These are phyloP conservation scores for Leptestheria dahalacensis DNA, from an alignment of 1,140 invertebrate genomes.

Conservation along the genomic window DNA sequence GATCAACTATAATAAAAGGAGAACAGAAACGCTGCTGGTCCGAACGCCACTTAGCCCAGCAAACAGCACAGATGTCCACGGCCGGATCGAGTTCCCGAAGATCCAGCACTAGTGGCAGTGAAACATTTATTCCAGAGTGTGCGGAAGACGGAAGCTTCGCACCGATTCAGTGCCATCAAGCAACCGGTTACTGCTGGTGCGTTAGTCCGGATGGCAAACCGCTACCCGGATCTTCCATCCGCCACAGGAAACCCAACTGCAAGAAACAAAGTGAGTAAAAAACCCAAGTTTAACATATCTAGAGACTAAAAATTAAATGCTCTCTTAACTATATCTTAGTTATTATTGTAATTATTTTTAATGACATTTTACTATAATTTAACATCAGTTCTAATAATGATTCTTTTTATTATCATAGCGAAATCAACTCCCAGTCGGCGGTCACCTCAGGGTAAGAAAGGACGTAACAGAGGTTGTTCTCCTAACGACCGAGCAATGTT, in stretches of 20 bases:
- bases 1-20: no score
- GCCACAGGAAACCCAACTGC: conserved; percentile 26
- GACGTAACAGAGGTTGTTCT: conserved; percentile 41
- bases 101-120: conserved; percentile 4
- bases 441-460: background rate
- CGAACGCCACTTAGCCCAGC: conserved; percentile 20
- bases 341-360: background rate
- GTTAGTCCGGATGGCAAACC: conserved; percentile 57
- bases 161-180: conserved; percentile 62
- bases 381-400: no score
- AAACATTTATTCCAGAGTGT: conserved; percentile 43
- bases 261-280: conserved; percentile 22
- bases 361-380: no score
- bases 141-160: conserved; percentile 63
- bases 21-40: conserved; percentile 33
- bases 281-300: background rate
- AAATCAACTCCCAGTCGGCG: conserved; percentile 3
- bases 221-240: conserved; percentile 28
- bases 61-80: conserved; percentile 5
- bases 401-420: no score
- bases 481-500: conserved; percentile 54
- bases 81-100: background rate
- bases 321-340: background rate
- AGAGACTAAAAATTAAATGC: background rate
- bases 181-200: conserved; percentile 66